Base-by-base conservation (phyloP, 2,888 invertebrate species). In the Drosophila antonietae region DNA sequence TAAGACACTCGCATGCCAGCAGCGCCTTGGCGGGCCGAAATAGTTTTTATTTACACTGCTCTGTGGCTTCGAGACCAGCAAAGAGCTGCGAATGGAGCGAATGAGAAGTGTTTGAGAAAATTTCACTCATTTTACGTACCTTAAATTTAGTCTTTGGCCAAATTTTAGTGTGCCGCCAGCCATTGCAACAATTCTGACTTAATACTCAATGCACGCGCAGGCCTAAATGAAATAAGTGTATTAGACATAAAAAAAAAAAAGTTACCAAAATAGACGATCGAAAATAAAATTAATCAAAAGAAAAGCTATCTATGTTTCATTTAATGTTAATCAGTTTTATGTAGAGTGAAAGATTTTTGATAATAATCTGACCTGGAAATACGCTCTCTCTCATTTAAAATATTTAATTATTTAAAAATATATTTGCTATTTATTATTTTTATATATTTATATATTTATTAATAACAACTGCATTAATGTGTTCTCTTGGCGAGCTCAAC, bases 1-100 rank as follows among this genome's bases (percentile, higher is more conserved):
- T 1, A 80, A 7, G 1, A 31, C n/a, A 9, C 61, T 69, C 1
- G 52, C 28, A 3, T 57, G 56, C 61, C 63, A 62, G 10, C 33
- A 1, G 1, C 53, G 65, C 8, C 3, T 18, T 12, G 33, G 33
- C 51, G 51, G 51, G 7, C 4, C 4, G 0, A 10, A 15, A 1
- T 3, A 4, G 2, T 31, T 52, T 4, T 10, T 37, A 10, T 20
- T 28, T 2, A 31, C 18, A 8, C 10, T 18, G 33, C 20, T 52
- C 35, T 52, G 33, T 0, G 15, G 35, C 28, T 12, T 55, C n/a
- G 23, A 12, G 12, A 41, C 55, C 31, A 41, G 8, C 8, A 39
- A 3, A 3, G 41, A 41, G 41, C 77, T 75, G 52, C n/a, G 6
- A 8, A 2, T 0, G 2, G 1, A 0, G 15, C 5, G 23, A n/a